Evolutionary conservation across 2,888 invertebrate species (phyloP).

Genomic region (Sussaba pulchella): DNA sequence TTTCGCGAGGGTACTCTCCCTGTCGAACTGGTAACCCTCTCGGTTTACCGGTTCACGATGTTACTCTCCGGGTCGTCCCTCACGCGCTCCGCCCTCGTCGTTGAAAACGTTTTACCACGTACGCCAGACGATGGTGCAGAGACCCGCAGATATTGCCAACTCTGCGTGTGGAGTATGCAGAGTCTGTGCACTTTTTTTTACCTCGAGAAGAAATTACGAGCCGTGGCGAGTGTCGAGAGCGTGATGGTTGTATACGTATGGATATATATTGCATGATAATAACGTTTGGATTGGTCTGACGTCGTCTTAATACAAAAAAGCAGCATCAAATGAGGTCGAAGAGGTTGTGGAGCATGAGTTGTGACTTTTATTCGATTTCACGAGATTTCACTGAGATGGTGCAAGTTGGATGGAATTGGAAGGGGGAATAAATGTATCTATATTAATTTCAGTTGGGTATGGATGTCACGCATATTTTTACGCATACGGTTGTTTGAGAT

Average conservation of each 20-base stretch:
- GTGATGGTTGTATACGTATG: too few species aligned
- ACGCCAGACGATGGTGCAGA: not conserved
- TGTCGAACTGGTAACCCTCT: slow-evolving; percentile 38
- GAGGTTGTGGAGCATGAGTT: too few species aligned
- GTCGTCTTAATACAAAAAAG: slow-evolving; percentile 26
- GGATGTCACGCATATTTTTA: too few species aligned
- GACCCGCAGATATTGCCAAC: slow-evolving; percentile 5
- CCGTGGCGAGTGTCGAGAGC: not conserved
- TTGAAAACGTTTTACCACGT: not conserved
- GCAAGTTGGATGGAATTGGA: too few species aligned
- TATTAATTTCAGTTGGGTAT: too few species aligned
- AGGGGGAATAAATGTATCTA: too few species aligned
- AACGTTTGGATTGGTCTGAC: slow-evolving; percentile 23
- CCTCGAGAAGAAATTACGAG: slow-evolving; percentile 43
- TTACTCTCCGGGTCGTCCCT: not conserved
- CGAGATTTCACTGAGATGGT: too few species aligned
- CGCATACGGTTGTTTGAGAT: too few species aligned
- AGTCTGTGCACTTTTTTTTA: slow-evolving; percentile 40
- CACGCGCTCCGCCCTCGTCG: not conserved
- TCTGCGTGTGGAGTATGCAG: slow-evolving; percentile 7
- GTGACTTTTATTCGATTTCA: slow-evolving; percentile 4
- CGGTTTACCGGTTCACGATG: slow-evolving; percentile 16
- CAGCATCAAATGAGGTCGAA: not conserved
- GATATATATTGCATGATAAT: slow-evolving; percentile 21
- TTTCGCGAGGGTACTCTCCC: not conserved